Percentiles rank a stretch among this genome's conserved stretches.
Evolutionary conservation across 2,888 invertebrate species (phyloP).

Genomic region (Spilosoma lubricipeda): DNA sequence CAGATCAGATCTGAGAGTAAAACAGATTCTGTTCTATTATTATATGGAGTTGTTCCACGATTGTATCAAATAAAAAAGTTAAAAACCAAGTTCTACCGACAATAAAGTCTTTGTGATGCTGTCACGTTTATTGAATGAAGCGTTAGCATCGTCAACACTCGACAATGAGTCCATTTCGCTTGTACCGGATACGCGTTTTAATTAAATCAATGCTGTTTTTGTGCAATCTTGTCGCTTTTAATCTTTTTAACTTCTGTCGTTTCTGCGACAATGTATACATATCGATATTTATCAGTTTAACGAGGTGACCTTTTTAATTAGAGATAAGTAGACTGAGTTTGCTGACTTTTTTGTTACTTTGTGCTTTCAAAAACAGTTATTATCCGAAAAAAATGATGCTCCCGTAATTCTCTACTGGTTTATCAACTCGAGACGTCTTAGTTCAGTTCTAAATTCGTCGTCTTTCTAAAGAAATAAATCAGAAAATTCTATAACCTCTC

Average conservation of each 20-base stretch:
- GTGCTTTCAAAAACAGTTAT: no score
- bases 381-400: background rate
- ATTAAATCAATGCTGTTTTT: conserved; percentile 38
- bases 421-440: background rate
- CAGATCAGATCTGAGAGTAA: background rate
- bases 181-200: conserved; percentile 26
- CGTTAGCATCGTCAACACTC: conserved; percentile 5
- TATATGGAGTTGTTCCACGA: background rate
- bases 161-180: conserved; percentile 5
- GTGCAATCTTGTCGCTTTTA: background rate
- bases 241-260: background rate
- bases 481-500: background rate
- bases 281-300: background rate
- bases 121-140: conserved; percentile 8
- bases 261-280: background rate
- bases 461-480: background rate
- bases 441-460: background rate
- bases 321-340: background rate
- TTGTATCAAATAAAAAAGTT: background rate
- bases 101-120: background rate
- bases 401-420: background rate
- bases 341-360: background rate
- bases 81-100: background rate
- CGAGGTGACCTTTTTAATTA: background rate
- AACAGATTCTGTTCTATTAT: background rate